These are phyloP conservation scores for Turdus rufiventris DNA, from an alignment of 2,113 vertebrate genomes.

Conservation along the genomic window DNA sequence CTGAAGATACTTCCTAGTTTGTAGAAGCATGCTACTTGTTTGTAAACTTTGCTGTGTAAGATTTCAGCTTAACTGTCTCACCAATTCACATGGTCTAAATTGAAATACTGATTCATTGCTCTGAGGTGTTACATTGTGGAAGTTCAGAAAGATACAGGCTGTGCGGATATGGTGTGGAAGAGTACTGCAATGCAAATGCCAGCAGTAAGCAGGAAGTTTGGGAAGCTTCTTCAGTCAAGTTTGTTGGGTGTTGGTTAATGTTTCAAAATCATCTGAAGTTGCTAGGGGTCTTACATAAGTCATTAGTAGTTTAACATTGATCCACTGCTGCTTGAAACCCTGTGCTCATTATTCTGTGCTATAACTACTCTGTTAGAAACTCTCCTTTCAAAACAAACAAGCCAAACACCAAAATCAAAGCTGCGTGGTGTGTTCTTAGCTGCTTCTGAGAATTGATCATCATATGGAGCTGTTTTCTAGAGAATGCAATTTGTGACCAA, in stretches of 20 bases:
- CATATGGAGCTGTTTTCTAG: neutral
- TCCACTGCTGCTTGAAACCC: neutral
- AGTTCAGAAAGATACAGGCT: neutral
- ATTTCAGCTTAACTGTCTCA: neutral
- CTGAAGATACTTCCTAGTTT: neutral
- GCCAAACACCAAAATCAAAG: neutral
- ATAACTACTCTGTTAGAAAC: neutral
- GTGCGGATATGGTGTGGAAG: neutral
- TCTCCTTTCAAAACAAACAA: neutral
- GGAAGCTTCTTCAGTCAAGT: neutral
- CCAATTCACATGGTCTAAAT: neutral
- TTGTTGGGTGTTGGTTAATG: neutral
- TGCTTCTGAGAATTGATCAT: neutral
- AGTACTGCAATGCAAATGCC: neutral
- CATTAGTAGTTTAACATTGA: neutral
- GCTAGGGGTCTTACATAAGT: neutral
- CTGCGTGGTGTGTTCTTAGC: neutral
- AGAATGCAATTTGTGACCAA: neutral
- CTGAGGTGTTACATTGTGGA: neutral
- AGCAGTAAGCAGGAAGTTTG: neutral
- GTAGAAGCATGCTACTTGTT: neutral
- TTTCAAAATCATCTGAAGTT: neutral
- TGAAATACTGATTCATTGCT: neutral
- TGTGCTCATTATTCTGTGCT: neutral
- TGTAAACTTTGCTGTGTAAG: neutral